phyloP scores from a whole-genome alignment of 2,113 vertebrate genomes.

The Trematomus loennbergii region DNA sequence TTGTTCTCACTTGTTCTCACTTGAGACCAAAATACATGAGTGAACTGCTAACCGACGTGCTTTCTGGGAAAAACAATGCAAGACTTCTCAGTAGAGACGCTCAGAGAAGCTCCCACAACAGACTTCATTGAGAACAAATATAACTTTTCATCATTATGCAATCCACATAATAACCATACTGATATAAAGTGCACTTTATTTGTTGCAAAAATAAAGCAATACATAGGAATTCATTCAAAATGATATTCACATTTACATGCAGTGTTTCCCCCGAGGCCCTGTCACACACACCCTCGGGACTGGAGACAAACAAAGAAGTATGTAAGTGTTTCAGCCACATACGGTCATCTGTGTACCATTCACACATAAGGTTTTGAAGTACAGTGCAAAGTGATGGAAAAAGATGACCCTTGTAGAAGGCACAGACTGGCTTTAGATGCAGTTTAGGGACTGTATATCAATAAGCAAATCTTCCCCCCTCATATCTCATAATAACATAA shows the following conservation, averaged over 20 bases:
- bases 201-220: constrained; percentile 10
- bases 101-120: neutral
- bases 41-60: constrained; percentile 1
- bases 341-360: constrained; percentile 20
- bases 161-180: constrained; percentile 1
- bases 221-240: neutral
- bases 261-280: neutral
- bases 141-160: constrained; percentile 11
- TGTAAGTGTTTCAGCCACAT: constrained; percentile 15
- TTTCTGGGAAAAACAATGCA: constrained; percentile 16
- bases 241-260: constrained; percentile 30
- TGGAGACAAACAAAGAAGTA: constrained; percentile 7
- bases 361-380: constrained; percentile 40
- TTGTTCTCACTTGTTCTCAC: neutral
- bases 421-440: constrained; percentile 35
- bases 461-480: too few relatives aligned
- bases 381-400: constrained; percentile 13
- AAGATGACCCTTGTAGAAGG: neutral
- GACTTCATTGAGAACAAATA: neutral
- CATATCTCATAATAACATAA: too few relatives aligned
- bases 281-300: neutral
- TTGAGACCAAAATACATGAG: constrained; percentile 27
- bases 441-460: neutral
- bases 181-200: constrained; percentile 58
- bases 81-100: neutral